Percentiles rank a stretch among this genome's conserved stretches.
Conservation (phyloP, 2,888 invertebrate genomes). For the Rosalia funebris region DNA sequence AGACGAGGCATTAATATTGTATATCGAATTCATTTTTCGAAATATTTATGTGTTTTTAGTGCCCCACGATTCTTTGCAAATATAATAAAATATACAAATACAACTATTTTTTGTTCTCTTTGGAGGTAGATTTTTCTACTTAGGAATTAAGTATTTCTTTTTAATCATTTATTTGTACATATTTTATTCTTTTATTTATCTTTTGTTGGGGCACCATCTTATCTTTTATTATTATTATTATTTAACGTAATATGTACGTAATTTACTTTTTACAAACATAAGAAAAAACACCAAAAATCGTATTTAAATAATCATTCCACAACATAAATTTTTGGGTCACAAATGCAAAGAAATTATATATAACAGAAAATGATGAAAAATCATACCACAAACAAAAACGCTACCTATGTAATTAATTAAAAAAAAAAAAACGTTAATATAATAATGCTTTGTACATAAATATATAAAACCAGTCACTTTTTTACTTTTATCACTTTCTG, state of each 20-base stretch:
- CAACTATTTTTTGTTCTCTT: conserved; percentile 34
- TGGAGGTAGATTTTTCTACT: conserved; percentile 33
- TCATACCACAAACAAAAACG: conserved; percentile 1
- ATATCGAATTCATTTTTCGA: neutral
- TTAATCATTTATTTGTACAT: conserved; percentile 22
- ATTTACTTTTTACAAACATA: conserved; percentile 38
- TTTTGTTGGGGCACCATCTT: conserved; percentile 39
- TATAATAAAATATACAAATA: conserved; percentile 53
- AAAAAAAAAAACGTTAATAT: conserved; percentile 30
- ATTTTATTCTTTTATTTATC: conserved; percentile 38
- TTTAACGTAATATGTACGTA: conserved; percentile 30
- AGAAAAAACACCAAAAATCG: conserved; percentile 34
- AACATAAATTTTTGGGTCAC: conserved; percentile 23
- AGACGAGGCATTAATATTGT: too few species aligned
- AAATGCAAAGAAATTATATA: conserved; percentile 16
- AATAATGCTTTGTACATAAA: conserved; percentile 41
- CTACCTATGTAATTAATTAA: too few species aligned
- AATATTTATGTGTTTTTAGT: conserved; percentile 42
- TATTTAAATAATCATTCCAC: too few species aligned
- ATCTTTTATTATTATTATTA: conserved; percentile 36
- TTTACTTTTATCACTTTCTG: conserved; percentile 21
- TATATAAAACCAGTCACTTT: conserved; percentile 28
- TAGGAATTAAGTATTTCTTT: conserved; percentile 30
- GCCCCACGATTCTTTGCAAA: conserved; percentile 45
- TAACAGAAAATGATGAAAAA: conserved; percentile 28